Percentiles rank a stretch among this genome's conserved stretches.
Evolutionary conservation across 2,797 vertebrate genomes (phyloP).

Genomic region (Syngnathus rostellatus): DNA sequence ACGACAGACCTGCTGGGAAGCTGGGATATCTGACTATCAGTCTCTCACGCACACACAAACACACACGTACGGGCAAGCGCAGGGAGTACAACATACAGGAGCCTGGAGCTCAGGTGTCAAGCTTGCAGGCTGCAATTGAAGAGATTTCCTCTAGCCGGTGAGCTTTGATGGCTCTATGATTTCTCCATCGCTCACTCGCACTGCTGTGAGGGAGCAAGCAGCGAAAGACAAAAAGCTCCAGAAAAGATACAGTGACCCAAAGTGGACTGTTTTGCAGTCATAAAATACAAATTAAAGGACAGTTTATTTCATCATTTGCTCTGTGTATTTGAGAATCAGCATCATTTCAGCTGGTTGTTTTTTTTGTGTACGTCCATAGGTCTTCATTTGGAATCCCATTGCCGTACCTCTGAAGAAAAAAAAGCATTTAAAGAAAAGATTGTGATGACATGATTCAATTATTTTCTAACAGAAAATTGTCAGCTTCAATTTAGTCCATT

Average conservation of each 20-base stretch:
- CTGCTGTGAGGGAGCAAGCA: slow-evolving; percentile 30
- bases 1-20: slow-evolving; percentile 85
- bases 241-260: background rate
- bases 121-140: slow-evolving; percentile 73
- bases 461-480: background rate
- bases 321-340: background rate
- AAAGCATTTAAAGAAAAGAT: background rate
- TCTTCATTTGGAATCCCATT: background rate
- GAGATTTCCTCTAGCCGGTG: slow-evolving; percentile 67
- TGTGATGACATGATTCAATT: background rate
- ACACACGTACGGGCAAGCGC: slow-evolving; percentile 2
- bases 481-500: background rate
- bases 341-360: background rate
- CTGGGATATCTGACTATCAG: slow-evolving; percentile 70
- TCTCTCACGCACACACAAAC: slow-evolving; percentile 28
- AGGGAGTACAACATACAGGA: slow-evolving; percentile 26
- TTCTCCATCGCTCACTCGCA: slow-evolving; percentile 50
- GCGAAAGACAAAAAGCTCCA: slow-evolving; percentile 17
- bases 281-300: background rate
- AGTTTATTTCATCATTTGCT: background rate
- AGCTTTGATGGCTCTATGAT: slow-evolving; percentile 71
- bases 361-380: background rate
- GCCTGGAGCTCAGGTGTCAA: slow-evolving; percentile 66
- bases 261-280: background rate
- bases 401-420: background rate